These are phyloP conservation scores for Limanda limanda DNA, from an alignment of 2,113 vertebrate genomes.

Conservation along the genomic window DNA sequence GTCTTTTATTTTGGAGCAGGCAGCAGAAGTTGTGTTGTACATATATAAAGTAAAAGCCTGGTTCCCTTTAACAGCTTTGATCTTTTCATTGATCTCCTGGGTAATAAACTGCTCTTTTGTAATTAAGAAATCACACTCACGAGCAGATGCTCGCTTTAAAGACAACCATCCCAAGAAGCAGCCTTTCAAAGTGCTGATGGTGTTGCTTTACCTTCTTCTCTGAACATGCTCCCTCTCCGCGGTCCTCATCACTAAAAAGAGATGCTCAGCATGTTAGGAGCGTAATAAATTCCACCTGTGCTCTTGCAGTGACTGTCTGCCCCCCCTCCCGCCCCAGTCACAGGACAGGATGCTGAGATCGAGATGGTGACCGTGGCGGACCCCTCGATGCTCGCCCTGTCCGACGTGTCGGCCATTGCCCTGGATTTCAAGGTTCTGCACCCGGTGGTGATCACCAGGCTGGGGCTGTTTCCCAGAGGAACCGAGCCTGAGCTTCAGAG, in stretches of 20 bases:
- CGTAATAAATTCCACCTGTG: constrained; percentile 29
- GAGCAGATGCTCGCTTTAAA: constrained; percentile 58
- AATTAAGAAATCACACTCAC: constrained; percentile 72
- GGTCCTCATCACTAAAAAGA: constrained; percentile 21
- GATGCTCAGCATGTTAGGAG: constrained; percentile 36
- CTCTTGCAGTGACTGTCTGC: constrained; percentile 13
- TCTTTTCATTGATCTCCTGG: constrained; percentile 78
- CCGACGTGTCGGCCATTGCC: constrained; percentile 88
- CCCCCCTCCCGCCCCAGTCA: constrained; percentile 39
- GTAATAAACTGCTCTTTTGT: constrained; percentile 79
- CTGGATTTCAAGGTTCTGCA: constrained; percentile 96
- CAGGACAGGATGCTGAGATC: constrained; percentile 85
- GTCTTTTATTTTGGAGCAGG: constrained; percentile 64
- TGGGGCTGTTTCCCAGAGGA: constrained; percentile 90
- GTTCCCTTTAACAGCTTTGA: constrained; percentile 67
- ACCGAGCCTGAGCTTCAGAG: constrained; percentile 83
- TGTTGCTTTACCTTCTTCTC: constrained; percentile 45
- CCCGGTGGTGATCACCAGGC: constrained; percentile 92
- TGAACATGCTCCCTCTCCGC: neutral
- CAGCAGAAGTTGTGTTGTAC: constrained; percentile 49
- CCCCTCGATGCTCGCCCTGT: constrained; percentile 74
- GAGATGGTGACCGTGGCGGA: constrained; percentile 87
- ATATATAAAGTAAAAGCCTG: constrained; percentile 49
- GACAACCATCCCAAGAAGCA: constrained; percentile 39
- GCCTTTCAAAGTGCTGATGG: constrained; percentile 68